phyloP scores from a whole-genome alignment of 1,140 invertebrate genomes.

The Solen grandis region DNA sequence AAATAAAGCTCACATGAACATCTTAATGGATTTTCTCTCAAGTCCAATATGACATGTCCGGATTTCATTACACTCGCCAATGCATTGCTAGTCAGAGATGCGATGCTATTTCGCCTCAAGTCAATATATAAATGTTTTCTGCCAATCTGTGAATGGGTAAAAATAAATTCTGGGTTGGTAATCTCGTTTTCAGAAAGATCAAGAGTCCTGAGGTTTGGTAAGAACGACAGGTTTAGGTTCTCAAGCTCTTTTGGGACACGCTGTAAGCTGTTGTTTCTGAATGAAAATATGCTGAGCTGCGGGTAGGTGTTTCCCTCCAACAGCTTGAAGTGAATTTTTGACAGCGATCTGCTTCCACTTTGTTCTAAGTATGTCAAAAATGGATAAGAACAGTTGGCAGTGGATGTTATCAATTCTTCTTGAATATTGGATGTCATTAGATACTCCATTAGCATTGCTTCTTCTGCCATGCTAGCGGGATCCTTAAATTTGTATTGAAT shows the following conservation, averaged over 20 bases:
- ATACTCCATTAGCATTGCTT: not conserved
- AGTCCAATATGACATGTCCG: constrained; percentile 22
- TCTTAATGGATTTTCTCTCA: constrained; percentile 27
- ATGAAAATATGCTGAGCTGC: not conserved
- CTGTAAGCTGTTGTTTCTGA: not conserved
- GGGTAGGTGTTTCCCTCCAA: not conserved
- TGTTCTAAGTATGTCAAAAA: constrained; percentile 36
- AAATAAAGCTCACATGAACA: constrained; percentile 8
- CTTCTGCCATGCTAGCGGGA: not conserved
- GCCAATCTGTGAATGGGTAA: not conserved
- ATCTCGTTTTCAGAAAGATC: not conserved
- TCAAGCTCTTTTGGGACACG: not conserved
- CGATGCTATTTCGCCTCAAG: constrained; percentile 13
- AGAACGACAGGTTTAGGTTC: not conserved
- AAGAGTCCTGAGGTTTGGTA: not conserved
- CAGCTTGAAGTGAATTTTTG: not conserved
- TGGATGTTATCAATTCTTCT: not conserved
- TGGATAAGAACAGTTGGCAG: constrained; percentile 13
- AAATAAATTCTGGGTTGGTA: not conserved
- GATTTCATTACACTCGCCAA: not conserved
- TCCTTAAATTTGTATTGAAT: not conserved
- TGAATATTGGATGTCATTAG: not conserved
- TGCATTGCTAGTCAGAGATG: not conserved
- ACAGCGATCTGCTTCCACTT: constrained; percentile 35
- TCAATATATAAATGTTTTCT: not conserved